Percentiles rank a stretch among this genome's conserved stretches.
phyloP scores from a whole-genome alignment of 2,113 vertebrate species.

The Macrotis lagotis region DNA sequence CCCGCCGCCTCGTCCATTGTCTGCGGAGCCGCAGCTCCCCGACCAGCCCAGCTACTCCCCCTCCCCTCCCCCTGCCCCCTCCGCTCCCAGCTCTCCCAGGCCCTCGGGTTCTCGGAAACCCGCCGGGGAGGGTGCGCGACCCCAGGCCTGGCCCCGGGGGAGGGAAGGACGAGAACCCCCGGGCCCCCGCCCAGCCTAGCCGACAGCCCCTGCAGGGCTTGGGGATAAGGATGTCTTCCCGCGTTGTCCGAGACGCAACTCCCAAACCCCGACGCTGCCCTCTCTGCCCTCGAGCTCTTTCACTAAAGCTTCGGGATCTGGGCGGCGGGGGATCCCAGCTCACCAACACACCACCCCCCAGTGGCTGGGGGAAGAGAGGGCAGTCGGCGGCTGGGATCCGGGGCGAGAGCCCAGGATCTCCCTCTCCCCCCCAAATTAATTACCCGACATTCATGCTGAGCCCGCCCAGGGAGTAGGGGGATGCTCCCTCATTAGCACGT shows the following conservation, averaged over 20 bases:
- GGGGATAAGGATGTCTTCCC: background rate
- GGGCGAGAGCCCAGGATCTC: constrained; percentile 59
- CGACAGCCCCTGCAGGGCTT: background rate
- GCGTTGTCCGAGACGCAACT: background rate
- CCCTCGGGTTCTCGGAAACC: constrained; percentile 5
- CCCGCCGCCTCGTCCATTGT: constrained; percentile 74
- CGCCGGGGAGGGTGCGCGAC: background rate
- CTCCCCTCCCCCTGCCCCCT: background rate
- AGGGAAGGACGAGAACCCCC: background rate
- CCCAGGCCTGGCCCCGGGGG: background rate
- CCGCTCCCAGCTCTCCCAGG: background rate
- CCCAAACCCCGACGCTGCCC: background rate
- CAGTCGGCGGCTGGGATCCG: constrained; percentile 68
- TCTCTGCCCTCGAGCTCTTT: background rate
- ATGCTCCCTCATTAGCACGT: constrained; percentile 73
- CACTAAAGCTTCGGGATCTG: background rate
- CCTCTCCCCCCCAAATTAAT: constrained; percentile 69
- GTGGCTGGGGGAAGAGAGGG: constrained; percentile 40
- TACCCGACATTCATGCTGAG: constrained; percentile 64
- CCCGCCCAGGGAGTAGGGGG: constrained; percentile 61
- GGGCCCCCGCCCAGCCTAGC: constrained; percentile 23
- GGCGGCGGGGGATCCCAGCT: constrained; percentile 10
- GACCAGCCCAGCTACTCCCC: background rate
- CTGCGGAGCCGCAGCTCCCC: constrained; percentile 71
- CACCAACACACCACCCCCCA: background rate